phyloP scores from a whole-genome alignment of 2,797 vertebrate species.

The Sebastes umbrosus region DNA sequence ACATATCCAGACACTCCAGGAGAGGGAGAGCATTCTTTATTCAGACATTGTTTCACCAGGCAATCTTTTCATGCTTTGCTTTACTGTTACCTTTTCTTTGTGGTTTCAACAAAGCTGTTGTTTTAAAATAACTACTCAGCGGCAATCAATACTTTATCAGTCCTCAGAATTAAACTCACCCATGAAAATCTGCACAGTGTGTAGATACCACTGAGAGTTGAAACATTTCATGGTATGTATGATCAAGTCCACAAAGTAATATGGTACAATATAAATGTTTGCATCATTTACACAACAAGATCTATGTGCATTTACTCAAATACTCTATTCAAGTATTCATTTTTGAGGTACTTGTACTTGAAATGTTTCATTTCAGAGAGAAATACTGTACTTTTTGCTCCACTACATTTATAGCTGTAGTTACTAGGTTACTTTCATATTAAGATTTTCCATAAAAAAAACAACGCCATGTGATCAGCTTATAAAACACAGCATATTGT shows the following conservation, averaged over 20 bases:
- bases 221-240: not conserved
- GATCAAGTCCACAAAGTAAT: not conserved
- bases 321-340: too few species aligned
- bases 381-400: too few species aligned
- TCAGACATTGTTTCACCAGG: slow-evolving; percentile 47
- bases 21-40: slow-evolving; percentile 29
- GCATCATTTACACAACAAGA: slow-evolving; percentile 57
- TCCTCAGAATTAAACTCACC: slow-evolving; percentile 36
- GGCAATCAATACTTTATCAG: slow-evolving; percentile 44
- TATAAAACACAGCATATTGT: not conserved
- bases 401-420: not conserved
- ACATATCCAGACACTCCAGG: slow-evolving; percentile 43
- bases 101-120: slow-evolving; percentile 39
- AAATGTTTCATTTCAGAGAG: too few species aligned
- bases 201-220: not conserved
- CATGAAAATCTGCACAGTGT: slow-evolving; percentile 6
- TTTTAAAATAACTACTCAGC: slow-evolving; percentile 37
- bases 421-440: not conserved
- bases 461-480: not conserved
- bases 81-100: slow-evolving; percentile 40
- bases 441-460: not conserved
- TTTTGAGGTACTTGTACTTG: too few species aligned
- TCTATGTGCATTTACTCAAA: too few species aligned
- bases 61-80: slow-evolving; percentile 29
- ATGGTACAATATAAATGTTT: not conserved